Conservation (phyloP, 2,113 vertebrate species). For the Apaloderma vittatum region DNA sequence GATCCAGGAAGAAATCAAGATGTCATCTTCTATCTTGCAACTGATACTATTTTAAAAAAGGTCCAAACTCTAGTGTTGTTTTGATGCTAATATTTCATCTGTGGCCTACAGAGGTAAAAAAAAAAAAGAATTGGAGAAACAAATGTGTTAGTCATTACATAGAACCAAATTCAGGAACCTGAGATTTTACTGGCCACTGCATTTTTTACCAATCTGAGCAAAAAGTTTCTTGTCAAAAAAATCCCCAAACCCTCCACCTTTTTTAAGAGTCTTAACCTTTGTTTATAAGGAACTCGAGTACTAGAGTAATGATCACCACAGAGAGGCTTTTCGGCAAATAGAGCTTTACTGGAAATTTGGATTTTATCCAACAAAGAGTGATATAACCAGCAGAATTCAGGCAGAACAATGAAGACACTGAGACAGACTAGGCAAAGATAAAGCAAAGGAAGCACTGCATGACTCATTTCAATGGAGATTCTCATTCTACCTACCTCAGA, state of each 20-base stretch:
- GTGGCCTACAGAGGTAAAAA: not conserved
- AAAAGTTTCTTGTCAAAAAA: not conserved
- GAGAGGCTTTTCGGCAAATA: not conserved
- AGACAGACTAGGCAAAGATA: not conserved
- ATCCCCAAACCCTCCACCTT: accelerated
- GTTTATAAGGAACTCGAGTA: not conserved
- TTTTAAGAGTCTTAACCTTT: not conserved
- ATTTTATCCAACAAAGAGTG: not conserved
- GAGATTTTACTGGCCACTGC: not conserved
- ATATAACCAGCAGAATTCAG: not conserved
- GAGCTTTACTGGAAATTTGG: not conserved
- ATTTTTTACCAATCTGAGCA: not conserved
- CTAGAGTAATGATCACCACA: not conserved
- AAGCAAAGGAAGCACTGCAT: not conserved
- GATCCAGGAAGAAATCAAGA: not conserved
- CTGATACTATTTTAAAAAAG: not conserved
- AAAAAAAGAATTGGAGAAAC: not conserved
- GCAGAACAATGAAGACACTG: not conserved
- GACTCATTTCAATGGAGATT: not conserved
- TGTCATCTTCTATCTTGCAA: not conserved
- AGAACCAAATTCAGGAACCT: not conserved
- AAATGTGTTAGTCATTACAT: not conserved
- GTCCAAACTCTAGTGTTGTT: not conserved
- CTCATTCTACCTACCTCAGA: not conserved
- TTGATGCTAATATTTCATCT: not conserved